phyloP scores from a whole-genome alignment of 2,797 vertebrate genomes.

The Scarus forsteni region DNA sequence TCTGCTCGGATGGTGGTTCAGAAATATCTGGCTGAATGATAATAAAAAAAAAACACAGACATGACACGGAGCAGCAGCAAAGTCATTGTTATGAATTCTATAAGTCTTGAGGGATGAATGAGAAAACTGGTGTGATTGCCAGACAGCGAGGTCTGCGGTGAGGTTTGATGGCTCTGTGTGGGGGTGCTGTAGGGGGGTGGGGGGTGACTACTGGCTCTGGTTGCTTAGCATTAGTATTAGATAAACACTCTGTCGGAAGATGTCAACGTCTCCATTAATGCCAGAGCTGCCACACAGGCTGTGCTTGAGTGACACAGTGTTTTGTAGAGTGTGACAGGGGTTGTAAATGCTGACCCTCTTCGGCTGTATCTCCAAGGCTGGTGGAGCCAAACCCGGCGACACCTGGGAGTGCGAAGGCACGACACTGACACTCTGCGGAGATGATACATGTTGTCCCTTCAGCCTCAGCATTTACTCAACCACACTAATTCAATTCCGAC shows the following conservation, averaged over 20 bases:
- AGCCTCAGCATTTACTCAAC: conserved; percentile 31
- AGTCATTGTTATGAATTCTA: conserved; percentile 72
- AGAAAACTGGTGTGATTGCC: conserved; percentile 60
- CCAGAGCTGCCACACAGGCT: conserved; percentile 80
- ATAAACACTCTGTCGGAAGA: conserved; percentile 85
- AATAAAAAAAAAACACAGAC: conserved; percentile 58
- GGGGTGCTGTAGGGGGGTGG: conserved; percentile 50
- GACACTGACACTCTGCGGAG: conserved; percentile 62
- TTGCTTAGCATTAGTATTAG: conserved; percentile 83
- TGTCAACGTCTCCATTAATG: conserved; percentile 85
- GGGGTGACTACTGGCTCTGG: conserved; percentile 71
- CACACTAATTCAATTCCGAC: conserved; percentile 8
- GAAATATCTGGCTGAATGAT: conserved; percentile 56
- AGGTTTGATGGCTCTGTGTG: conserved; percentile 71
- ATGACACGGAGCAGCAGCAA: conserved; percentile 64
- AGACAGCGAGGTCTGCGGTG: conserved; percentile 67
- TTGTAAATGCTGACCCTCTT: conserved; percentile 82
- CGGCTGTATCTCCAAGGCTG: conserved; percentile 73
- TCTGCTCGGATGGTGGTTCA: conserved; percentile 41
- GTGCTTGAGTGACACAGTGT: conserved; percentile 81
- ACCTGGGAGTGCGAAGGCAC: conserved; percentile 68
- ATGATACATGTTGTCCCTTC: conserved; percentile 60
- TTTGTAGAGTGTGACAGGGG: conserved; percentile 83
- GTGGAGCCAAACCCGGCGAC: conserved; percentile 68
- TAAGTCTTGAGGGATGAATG: conserved; percentile 71